Percentiles rank a stretch among this genome's conserved stretches.
Conservation (phyloP, 2,113 vertebrate species). For the Stomatorhinus ivindoensis region DNA sequence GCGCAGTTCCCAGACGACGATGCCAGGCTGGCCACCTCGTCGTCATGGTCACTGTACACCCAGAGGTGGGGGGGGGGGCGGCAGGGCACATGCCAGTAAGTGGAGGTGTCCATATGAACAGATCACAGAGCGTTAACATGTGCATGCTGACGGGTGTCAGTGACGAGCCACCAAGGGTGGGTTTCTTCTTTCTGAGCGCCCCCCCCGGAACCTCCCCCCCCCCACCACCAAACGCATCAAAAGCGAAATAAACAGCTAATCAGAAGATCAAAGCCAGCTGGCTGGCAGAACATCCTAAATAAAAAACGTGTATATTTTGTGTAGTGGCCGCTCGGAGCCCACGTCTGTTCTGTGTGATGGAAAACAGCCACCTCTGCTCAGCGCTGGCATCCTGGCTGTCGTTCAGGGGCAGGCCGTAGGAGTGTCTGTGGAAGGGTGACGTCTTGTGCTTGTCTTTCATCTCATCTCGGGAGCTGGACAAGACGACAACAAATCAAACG, state of each 20-base stretch:
- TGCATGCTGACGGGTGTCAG: background rate
- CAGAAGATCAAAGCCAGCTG: background rate
- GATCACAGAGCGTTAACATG: too few species aligned
- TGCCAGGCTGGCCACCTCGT: slow-evolving; percentile 83
- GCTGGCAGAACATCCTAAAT: background rate
- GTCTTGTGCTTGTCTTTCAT: slow-evolving; percentile 80
- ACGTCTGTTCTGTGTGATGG: background rate
- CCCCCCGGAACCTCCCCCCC: background rate
- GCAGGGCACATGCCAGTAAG: background rate
- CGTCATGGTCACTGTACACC: slow-evolving; percentile 79
- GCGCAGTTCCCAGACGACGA: slow-evolving; percentile 75
- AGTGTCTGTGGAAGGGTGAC: slow-evolving; percentile 77
- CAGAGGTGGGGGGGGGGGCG: background rate
- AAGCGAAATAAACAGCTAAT: background rate
- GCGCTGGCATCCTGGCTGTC: slow-evolving; percentile 88
- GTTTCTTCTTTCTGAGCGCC: background rate
- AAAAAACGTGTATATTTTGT: background rate
- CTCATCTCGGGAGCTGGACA: slow-evolving; percentile 76
- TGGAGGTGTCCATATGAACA: background rate
- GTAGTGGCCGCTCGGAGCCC: background rate
- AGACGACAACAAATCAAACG: background rate
- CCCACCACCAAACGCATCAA: background rate
- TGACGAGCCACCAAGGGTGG: background rate
- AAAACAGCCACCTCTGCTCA: slow-evolving; percentile 76
- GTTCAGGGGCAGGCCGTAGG: slow-evolving; percentile 77